phyloP scores from a whole-genome alignment of 2,797 vertebrate species.

The Manis javanica region DNA sequence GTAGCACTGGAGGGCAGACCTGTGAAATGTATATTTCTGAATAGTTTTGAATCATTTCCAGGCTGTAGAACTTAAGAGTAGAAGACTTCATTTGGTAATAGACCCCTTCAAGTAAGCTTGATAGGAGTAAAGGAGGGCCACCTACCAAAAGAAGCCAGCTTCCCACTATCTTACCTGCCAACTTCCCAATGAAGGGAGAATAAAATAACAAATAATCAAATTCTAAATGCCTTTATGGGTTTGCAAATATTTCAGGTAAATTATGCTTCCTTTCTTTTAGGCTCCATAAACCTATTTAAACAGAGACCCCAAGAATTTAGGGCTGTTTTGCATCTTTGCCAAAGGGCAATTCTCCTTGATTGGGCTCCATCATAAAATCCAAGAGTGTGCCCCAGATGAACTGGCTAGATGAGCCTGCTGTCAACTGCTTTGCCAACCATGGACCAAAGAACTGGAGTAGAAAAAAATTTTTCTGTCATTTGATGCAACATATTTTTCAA shows the following conservation, averaged over 20 bases:
- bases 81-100: conserved; percentile 9
- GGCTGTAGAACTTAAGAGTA: not conserved
- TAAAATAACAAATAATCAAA: conserved; percentile 23
- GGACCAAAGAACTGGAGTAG: conserved; percentile 42
- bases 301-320: conserved; percentile 55
- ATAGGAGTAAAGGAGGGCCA: not conserved
- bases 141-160: conserved; percentile 8
- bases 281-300: conserved; percentile 62
- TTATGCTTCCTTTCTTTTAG: conserved; percentile 38
- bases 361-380: conserved; percentile 53
- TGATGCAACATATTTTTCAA: conserved; percentile 74
- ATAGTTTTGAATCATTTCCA: conserved; percentile 40
- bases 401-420: conserved; percentile 52
- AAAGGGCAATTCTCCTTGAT: conserved; percentile 68
- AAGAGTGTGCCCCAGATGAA: conserved; percentile 42
- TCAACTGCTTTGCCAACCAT: conserved; percentile 64
- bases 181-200: conserved; percentile 40
- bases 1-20: not conserved
- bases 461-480: conserved; percentile 58
- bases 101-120: not conserved
- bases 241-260: conserved; percentile 60
- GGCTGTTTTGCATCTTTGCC: conserved; percentile 56
- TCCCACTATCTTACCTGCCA: not conserved
- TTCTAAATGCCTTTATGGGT: conserved; percentile 44
- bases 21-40: not conserved